These are phyloP conservation scores for Hormaphis cornu DNA, from an alignment of 1,140 invertebrate genomes.

Conservation along the genomic window DNA sequence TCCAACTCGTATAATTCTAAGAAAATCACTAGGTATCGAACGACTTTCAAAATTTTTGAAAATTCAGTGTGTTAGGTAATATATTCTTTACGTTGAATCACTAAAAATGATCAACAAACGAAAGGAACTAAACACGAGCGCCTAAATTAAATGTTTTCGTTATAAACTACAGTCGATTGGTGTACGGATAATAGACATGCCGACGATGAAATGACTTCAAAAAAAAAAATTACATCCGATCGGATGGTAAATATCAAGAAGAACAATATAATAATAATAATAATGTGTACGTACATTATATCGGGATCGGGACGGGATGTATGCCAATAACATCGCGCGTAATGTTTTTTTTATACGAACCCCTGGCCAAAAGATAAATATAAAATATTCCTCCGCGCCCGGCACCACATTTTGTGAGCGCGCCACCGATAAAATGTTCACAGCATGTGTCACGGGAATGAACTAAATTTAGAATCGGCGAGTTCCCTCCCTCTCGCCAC, in stretches of 20 bases:
- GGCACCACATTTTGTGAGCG: constrained; percentile 9
- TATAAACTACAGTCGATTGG: too few species aligned
- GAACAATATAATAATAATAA: constrained; percentile 21
- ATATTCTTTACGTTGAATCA: too few species aligned
- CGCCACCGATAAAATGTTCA: constrained; percentile 28
- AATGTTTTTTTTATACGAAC: constrained; percentile 17
- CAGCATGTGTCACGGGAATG: constrained; percentile 20
- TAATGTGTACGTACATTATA: too few species aligned
- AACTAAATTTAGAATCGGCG: constrained; percentile 20
- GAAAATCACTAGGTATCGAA: too few species aligned
- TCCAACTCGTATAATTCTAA: too few species aligned
- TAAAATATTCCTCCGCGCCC: constrained; percentile 11
- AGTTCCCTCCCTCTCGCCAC: background rate
- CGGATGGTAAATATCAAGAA: constrained; percentile 25
- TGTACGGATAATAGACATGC: background rate
- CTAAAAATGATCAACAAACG: too few species aligned
- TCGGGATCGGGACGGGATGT: background rate
- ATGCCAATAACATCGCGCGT: constrained; percentile 13
- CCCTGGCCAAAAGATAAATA: constrained; percentile 33
- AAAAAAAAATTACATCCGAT: constrained; percentile 30
- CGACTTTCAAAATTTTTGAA: too few species aligned
- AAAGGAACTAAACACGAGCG: too few species aligned
- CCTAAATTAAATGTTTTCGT: too few species aligned
- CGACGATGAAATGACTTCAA: background rate
- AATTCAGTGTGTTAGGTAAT: too few species aligned